phyloP scores from a whole-genome alignment of 1,140 invertebrate genomes.

The Trinorchestia longiramus region DNA sequence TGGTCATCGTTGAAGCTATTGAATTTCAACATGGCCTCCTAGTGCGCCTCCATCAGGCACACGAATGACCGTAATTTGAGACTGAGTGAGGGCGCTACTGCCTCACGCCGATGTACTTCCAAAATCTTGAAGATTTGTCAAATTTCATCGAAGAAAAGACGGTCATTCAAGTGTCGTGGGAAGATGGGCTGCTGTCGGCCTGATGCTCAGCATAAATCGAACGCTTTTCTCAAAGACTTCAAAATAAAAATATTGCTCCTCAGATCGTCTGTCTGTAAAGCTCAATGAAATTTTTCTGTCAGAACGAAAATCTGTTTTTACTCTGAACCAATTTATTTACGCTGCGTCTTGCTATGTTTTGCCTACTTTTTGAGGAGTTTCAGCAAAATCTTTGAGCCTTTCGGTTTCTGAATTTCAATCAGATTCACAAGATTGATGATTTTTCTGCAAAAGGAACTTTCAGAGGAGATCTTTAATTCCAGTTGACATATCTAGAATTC shows the following conservation, averaged over 20 bases:
- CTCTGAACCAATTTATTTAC: neutral
- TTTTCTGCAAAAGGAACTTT: neutral
- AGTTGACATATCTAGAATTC: neutral
- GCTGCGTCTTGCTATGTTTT: neutral
- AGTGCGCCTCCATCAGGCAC: neutral
- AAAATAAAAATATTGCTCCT: slow-evolving; percentile 1
- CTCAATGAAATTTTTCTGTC: neutral
- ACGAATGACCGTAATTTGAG: neutral
- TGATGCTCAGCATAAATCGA: neutral
- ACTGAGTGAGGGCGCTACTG: neutral
- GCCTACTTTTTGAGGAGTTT: neutral
- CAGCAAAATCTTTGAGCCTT: neutral
- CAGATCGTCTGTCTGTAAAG: neutral
- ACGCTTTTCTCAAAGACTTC: neutral
- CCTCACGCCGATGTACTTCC: neutral
- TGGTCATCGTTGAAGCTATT: neutral
- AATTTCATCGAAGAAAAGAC: neutral
- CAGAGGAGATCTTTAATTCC: neutral
- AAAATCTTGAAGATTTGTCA: neutral
- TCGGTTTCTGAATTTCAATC: neutral
- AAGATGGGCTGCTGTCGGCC: neutral
- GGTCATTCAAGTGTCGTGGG: neutral
- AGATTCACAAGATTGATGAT: neutral
- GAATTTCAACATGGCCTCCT: neutral
- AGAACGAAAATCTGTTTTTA: neutral